These are phyloP conservation scores for Diplodus sargus DNA, from an alignment of 2,797 vertebrate genomes.

Conservation along the genomic window DNA sequence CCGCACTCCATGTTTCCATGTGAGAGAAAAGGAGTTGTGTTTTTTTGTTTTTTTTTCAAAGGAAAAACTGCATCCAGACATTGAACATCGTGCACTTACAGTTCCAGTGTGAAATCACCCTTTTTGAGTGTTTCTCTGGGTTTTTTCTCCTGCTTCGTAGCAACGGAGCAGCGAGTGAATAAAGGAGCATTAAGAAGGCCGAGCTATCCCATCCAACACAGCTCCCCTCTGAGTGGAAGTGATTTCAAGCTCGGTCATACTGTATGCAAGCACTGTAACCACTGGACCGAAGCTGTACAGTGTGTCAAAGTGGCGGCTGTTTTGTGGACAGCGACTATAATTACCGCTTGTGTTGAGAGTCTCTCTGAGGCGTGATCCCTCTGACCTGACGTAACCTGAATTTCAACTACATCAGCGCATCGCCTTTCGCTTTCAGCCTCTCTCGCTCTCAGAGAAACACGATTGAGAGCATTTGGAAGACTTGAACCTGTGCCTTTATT, in stretches of 20 bases:
- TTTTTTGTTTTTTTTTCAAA: background rate
- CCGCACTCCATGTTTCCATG: constrained; percentile 25
- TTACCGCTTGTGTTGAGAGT: constrained; percentile 65
- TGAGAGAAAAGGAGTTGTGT: background rate
- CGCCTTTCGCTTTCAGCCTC: background rate
- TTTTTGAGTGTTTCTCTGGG: constrained; percentile 12
- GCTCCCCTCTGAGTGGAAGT: constrained; percentile 35
- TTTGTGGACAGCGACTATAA: constrained; percentile 67
- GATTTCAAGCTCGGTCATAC: constrained; percentile 49
- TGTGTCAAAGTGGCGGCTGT: constrained; percentile 62
- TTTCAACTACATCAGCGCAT: constrained; percentile 34
- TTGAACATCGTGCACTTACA: constrained; percentile 35
- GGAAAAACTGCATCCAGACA: constrained; percentile 47
- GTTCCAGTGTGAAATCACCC: constrained; percentile 41
- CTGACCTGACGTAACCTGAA: constrained; percentile 68
- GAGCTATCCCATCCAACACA: constrained; percentile 10
- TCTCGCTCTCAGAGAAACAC: background rate
- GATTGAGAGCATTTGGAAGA: background rate
- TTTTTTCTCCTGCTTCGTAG: constrained; percentile 34
- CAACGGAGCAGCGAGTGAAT: constrained; percentile 17
- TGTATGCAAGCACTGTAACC: constrained; percentile 61
- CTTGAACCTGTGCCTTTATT: background rate
- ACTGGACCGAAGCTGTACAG: constrained; percentile 59
- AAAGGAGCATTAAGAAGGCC: constrained; percentile 7
- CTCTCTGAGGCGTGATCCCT: constrained; percentile 38